A percentile compares a stretch with the other conserved stretches of the same genome.
Conservation (phyloP, 2,797 vertebrate species). For the Artibeus jamaicensis region DNA sequence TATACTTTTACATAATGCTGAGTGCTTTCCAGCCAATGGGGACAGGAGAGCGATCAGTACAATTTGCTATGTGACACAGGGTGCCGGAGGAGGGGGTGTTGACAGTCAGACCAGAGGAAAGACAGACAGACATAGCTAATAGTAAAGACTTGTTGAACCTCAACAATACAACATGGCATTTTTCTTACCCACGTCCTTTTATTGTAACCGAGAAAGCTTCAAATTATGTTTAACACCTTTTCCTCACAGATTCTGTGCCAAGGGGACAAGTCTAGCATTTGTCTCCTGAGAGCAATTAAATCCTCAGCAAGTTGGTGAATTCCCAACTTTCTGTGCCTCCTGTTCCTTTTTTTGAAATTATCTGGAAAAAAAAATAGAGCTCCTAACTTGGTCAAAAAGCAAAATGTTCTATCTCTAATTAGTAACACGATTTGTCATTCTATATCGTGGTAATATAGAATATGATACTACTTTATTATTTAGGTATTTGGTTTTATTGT, state of each 20-base stretch:
- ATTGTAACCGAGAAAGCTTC: not conserved
- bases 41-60: not conserved
- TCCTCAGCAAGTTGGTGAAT: constrained; percentile 17
- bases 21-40: not conserved
- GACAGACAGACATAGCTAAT: not conserved
- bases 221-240: constrained; percentile 10
- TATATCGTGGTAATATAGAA: not conserved
- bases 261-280: constrained; percentile 17
- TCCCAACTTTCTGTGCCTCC: not conserved
- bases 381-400: not conserved
- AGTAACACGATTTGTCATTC: not conserved
- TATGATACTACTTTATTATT: not conserved
- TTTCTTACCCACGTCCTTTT: not conserved
- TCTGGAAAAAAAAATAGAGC: not conserved
- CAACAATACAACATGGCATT: not conserved
- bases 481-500: too few relatives aligned
- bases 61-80: not conserved
- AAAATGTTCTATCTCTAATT: not conserved
- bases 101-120: not conserved
- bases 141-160: not conserved
- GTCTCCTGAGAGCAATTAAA: constrained; percentile 22
- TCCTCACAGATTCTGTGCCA: constrained; percentile 6
- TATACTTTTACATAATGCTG: not conserved
- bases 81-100: not conserved
- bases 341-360: not conserved